phyloP scores from a whole-genome alignment of 1,140 invertebrate species.

The Sogatella furcifera region DNA sequence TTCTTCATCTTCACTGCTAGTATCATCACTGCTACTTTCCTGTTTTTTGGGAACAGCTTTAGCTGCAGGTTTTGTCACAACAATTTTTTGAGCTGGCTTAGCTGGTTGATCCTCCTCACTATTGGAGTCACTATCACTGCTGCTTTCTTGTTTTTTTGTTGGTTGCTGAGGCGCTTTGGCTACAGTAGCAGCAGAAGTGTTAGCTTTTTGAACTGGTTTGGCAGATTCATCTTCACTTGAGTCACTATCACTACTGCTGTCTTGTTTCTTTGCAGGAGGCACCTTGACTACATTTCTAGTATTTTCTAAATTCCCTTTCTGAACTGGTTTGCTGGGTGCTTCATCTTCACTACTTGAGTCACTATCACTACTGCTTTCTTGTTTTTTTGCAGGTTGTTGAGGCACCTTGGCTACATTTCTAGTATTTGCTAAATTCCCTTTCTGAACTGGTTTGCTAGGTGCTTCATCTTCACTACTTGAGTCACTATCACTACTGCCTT shows the following conservation, averaged over 20 bases:
- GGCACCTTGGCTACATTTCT: background rate
- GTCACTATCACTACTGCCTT: constrained; percentile 13
- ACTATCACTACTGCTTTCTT: constrained; percentile 13
- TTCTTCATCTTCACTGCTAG: constrained; percentile 17
- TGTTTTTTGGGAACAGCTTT: constrained; percentile 19
- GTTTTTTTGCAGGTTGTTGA: constrained; percentile 7
- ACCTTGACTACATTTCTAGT: too few species aligned
- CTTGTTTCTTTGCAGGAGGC: too few species aligned
- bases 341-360: constrained; percentile 10
- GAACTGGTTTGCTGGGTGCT: too few species aligned
- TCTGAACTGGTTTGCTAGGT: too few species aligned
- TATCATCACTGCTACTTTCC: constrained; percentile 13
- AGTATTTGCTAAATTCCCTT: background rate
- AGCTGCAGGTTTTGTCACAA: too few species aligned
- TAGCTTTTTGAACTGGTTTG: too few species aligned
- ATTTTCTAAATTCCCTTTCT: too few species aligned
- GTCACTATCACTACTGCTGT: too few species aligned
- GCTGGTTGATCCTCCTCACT: constrained; percentile 17
- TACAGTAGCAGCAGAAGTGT: too few species aligned
- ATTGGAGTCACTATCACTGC: constrained; percentile 25
- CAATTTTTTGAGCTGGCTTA: too few species aligned
- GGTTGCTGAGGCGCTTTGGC: constrained; percentile 11
- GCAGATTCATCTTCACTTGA: too few species aligned
- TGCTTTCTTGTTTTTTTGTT: constrained; percentile 19
- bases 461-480: background rate